These are phyloP conservation scores for Empis livida DNA, from an alignment of 2,888 invertebrate genomes.

Conservation along the genomic window DNA sequence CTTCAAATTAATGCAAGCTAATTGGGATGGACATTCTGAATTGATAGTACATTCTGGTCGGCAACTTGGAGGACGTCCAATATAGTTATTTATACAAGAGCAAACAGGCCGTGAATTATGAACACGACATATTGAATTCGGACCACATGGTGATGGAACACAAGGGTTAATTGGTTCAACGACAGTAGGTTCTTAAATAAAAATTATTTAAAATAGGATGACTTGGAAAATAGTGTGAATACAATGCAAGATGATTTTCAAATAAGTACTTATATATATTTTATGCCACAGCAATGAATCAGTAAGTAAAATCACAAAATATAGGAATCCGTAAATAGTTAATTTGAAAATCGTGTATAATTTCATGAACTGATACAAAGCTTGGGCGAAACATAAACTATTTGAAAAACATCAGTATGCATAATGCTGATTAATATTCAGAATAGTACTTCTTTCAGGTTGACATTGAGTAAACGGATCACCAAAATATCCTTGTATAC, in stretches of 20 bases:
- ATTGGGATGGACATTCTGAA: slow-evolving; percentile 39
- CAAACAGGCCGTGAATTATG: slow-evolving; percentile 42
- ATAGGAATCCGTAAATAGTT: not conserved
- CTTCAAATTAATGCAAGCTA: slow-evolving; percentile 40
- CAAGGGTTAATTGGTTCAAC: slow-evolving; percentile 40
- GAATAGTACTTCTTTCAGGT: slow-evolving; percentile 33
- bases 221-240: not conserved
- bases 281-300: too few relatives aligned
- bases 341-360: too few relatives aligned
- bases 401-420: not conserved
- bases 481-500: slow-evolving; percentile 51
- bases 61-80: slow-evolving; percentile 49
- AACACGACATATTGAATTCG: slow-evolving; percentile 46
- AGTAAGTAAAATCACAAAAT: too few relatives aligned
- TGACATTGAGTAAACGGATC: slow-evolving; percentile 64
- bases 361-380: too few relatives aligned
- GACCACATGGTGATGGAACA: slow-evolving; percentile 49
- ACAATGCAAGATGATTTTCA: too few relatives aligned
- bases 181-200: slow-evolving; percentile 14
- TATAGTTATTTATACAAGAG: slow-evolving; percentile 44
- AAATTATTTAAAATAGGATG: not conserved
- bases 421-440: slow-evolving; percentile 4
- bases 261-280: too few relatives aligned
- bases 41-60: slow-evolving; percentile 50
- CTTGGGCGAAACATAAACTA: too few relatives aligned